Percentiles rank a stretch among this genome's conserved stretches.
phyloP scores from a whole-genome alignment of 2,797 vertebrate genomes.

The Molossus molossus region DNA sequence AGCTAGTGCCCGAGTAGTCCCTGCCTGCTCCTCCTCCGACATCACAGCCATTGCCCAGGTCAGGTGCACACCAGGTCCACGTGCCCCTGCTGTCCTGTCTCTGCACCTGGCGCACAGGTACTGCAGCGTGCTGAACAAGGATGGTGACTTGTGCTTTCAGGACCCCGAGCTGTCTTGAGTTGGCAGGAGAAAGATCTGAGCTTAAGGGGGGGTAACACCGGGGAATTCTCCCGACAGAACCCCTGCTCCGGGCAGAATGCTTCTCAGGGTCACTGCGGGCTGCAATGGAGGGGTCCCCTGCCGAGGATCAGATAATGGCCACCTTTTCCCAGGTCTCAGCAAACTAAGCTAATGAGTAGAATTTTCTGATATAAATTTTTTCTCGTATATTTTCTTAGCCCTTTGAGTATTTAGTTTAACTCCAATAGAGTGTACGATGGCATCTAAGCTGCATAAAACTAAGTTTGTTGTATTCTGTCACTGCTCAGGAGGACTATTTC shows the following conservation, averaged over 20 bases:
- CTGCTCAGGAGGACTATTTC: background rate
- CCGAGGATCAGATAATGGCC: background rate
- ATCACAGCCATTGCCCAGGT: accelerated
- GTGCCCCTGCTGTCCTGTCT: accelerated
- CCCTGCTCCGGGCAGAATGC: background rate
- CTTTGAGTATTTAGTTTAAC: background rate
- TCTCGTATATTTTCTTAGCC: background rate
- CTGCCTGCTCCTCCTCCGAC: too few relatives aligned
- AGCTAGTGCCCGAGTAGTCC: background rate
- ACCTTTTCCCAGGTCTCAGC: background rate
- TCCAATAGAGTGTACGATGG: background rate
- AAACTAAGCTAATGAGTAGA: background rate
- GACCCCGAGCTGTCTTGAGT: accelerated
- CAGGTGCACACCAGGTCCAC: accelerated
- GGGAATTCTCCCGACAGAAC: background rate
- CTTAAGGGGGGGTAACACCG: accelerated
- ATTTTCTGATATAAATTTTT: background rate
- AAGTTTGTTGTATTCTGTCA: accelerated
- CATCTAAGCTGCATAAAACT: background rate
- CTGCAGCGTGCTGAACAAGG: accelerated
- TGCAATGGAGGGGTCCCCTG: background rate
- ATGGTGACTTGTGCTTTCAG: accelerated
- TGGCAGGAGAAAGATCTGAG: background rate
- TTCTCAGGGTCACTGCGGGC: accelerated
- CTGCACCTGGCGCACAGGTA: accelerated